Conservation (phyloP, 2,797 vertebrate species). For the Artibeus jamaicensis region DNA sequence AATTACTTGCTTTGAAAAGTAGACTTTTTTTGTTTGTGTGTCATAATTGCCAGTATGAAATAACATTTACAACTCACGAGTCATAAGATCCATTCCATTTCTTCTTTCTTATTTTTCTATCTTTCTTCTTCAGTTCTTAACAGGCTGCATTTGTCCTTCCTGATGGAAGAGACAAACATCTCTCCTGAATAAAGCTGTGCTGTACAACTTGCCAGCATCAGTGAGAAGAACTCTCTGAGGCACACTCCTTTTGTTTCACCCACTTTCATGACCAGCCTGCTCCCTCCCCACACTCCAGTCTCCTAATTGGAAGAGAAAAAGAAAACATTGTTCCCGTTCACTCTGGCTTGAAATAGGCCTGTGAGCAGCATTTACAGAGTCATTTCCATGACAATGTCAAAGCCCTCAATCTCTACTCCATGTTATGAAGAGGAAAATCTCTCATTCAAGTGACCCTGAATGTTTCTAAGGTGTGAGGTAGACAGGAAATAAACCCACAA, state of each 20-base stretch:
- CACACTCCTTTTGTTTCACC: background rate
- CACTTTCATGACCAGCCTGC: background rate
- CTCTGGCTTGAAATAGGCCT: slow-evolving; percentile 53
- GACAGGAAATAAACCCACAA: slow-evolving; percentile 40
- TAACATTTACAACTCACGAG: background rate
- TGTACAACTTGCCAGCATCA: background rate
- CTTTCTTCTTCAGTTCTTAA: background rate
- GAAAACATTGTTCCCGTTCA: slow-evolving; percentile 56
- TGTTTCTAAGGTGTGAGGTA: slow-evolving; percentile 52
- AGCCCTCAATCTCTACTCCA: slow-evolving; percentile 39
- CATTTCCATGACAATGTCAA: slow-evolving; percentile 56
- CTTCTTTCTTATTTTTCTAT: background rate
- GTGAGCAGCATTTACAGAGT: slow-evolving; percentile 26
- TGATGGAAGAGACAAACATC: background rate
- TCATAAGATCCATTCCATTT: background rate
- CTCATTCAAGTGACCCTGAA: slow-evolving; percentile 12
- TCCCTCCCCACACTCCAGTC: background rate
- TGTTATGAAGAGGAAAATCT: slow-evolving; percentile 33
- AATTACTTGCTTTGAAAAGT: background rate
- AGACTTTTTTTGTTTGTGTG: background rate
- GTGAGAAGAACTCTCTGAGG: background rate
- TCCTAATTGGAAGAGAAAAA: slow-evolving; percentile 60
- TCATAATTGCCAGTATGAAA: slow-evolving; percentile 23
- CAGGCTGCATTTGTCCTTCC: background rate
- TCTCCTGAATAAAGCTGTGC: background rate